Evolutionary conservation across 23 tunicate species (phyloP), one percentile per base, ranked within the genome.

Genomic region (Clavelina lepadiformis): DNA sequence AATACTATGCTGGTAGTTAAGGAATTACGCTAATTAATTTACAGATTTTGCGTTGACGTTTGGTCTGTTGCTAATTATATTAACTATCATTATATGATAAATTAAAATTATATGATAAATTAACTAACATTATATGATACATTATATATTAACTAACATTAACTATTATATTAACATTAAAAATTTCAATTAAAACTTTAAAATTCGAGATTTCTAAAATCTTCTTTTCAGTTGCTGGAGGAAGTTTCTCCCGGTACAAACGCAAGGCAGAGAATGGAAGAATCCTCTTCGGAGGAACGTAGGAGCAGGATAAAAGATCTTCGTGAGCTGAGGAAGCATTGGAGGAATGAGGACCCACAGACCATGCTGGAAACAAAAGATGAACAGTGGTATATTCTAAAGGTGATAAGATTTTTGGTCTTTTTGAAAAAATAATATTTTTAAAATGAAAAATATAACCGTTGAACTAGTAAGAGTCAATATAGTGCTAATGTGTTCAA

Each of bases 321-420:
- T 25, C 49, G 82, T 18, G 86, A 87, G 67, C 32, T 79, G 35
- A 35, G 96, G 38, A 67, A 67, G 29, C 86, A 68, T 58, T 87
- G 96, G 96, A 73, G 96, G 52, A 72, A 86, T 63, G 83, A 70
- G 27, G 82, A 74, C 62, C 82, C 82, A 0, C 68, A 65, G 21
- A 77, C 63, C 28, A n/a, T 86, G 60, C 18, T 46, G 76, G 95
- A 86, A 65, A 77, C 66, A 0, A 58, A 38, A 23, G 71, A 49
- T 0, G 95, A 86, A 41, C 96, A 87, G 34, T 60, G 68, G 81
- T 57, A 73, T 19, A 87, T 87, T 13, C 44, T 87, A 28, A 60
- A 51, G 32, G 96, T 87, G 51, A 24, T 31, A 50, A 55, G 5
- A n/a, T 28, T 6, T 22, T 23, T 65, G 61, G 24, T 23, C 19